Evolutionary conservation across 2,113 vertebrate species (phyloP).

Genomic region (Mormoops blainvillei): DNA sequence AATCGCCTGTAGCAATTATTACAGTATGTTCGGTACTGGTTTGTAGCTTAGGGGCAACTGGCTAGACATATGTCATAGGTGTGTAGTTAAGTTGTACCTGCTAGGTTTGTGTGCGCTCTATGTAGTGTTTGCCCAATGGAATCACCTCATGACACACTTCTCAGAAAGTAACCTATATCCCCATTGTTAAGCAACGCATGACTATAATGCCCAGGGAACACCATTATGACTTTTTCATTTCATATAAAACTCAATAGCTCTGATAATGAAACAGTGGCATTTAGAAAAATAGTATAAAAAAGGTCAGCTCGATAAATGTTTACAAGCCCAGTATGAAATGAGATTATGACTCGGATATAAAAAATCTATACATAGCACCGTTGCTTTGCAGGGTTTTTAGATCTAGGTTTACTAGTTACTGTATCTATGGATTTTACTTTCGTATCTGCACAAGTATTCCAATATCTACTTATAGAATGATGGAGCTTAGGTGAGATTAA

Average conservation of each 20-base stretch:
- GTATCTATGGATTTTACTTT: neutral
- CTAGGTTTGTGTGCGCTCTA: neutral
- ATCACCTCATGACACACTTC: neutral
- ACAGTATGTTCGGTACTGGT: neutral
- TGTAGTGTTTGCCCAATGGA: neutral
- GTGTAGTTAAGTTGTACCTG: neutral
- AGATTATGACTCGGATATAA: neutral
- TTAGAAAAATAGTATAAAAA: neutral
- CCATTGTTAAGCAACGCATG: neutral
- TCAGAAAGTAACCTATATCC: neutral
- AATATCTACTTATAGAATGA: neutral
- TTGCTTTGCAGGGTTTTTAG: neutral
- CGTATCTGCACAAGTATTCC: neutral
- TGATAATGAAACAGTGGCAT: neutral
- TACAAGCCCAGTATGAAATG: neutral
- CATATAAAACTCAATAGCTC: neutral
- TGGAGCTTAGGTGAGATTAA: neutral
- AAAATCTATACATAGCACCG: neutral
- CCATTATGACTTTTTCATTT: neutral
- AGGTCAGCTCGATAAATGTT: neutral
- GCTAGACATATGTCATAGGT: neutral
- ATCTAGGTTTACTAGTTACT: neutral
- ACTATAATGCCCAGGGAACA: neutral
- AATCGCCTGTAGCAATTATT: neutral
- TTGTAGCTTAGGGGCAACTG: neutral